Percentiles rank a stretch among this genome's conserved stretches.
Conservation (phyloP, 2,797 vertebrate species). For the Varecia variegata region DNA sequence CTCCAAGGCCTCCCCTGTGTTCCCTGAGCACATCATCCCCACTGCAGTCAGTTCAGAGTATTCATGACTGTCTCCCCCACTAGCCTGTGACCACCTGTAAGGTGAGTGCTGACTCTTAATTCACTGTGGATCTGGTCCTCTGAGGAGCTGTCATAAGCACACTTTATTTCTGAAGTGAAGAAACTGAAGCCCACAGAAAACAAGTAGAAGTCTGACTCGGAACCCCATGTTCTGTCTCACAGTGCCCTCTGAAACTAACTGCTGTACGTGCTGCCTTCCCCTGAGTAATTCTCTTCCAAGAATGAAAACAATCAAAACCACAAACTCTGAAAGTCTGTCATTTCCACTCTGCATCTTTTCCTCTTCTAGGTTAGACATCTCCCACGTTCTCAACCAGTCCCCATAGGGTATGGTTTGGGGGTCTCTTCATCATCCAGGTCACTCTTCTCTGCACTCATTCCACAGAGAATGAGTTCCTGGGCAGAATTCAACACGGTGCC, state of each 20-base stretch:
- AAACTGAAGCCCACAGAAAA: neutral
- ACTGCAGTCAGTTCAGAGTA: too few relatives aligned
- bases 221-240: neutral
- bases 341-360: neutral
- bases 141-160: neutral
- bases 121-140: neutral
- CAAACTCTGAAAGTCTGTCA: neutral
- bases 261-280: neutral
- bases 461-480: neutral
- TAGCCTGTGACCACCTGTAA: neutral
- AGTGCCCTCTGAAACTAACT: neutral
- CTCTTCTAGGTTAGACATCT: neutral
- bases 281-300: neutral
- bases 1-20: neutral
- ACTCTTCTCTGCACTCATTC: neutral
- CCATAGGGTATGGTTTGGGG: too few relatives aligned
- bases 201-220: neutral
- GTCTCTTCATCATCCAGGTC: neutral
- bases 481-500: neutral
- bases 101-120: neutral
- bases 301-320: neutral
- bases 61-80: neutral
- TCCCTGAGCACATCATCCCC: neutral
- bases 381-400: neutral
- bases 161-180: neutral